These are phyloP conservation scores for Synergus japonicus DNA, from an alignment of 2,888 invertebrate genomes.

Conservation along the genomic window DNA sequence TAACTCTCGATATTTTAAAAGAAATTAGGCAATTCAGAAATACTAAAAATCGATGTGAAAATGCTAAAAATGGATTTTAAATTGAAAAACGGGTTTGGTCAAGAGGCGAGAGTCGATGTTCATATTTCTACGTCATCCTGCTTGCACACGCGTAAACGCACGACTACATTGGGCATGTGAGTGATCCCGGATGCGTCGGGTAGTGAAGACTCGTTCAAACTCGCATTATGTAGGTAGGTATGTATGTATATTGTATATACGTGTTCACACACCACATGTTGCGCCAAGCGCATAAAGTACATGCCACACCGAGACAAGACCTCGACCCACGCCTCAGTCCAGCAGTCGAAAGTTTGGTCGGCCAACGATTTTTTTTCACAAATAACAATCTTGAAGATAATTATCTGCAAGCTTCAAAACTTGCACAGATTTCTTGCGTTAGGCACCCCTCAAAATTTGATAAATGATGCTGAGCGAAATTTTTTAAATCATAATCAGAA, in stretches of 20 bases:
- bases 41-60: not conserved
- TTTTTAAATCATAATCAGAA: not conserved
- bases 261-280: constrained; percentile 55
- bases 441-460: too few species aligned
- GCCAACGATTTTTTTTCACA: not conserved
- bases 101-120: not conserved
- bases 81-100: constrained; percentile 24
- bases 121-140: not conserved
- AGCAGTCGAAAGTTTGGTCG: constrained; percentile 49
- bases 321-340: constrained; percentile 55
- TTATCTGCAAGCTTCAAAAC: not conserved
- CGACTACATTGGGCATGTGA: constrained; percentile 54
- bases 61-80: not conserved
- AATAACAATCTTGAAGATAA: not conserved
- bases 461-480: not conserved
- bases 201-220: constrained; percentile 58
- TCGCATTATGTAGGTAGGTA: constrained; percentile 56
- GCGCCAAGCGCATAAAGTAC: constrained; percentile 53
- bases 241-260: not conserved
- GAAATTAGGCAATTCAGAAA: not conserved
- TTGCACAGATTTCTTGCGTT: too few species aligned
- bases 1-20: too few species aligned
- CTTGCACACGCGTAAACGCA: constrained; percentile 37
- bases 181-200: constrained; percentile 63
- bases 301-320: constrained; percentile 48